Conservation (phyloP, 2,113 vertebrate genomes). For the Corythaeola cristata region DNA sequence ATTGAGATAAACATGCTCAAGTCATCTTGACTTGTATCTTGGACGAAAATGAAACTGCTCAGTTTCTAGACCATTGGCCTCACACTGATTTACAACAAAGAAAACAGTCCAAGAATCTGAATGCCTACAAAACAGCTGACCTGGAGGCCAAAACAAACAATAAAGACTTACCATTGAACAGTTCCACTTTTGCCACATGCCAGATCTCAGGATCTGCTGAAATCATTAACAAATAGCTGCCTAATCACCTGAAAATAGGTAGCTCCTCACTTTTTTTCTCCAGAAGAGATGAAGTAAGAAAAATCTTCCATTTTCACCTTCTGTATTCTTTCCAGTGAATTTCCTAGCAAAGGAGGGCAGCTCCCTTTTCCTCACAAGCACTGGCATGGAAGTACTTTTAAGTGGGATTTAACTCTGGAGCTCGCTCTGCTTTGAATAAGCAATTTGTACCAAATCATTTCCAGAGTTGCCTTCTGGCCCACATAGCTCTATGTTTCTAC, state of each 20-base stretch:
- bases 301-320: background rate
- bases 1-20: background rate
- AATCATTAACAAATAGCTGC: background rate
- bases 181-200: background rate
- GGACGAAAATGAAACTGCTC: background rate
- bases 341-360: background rate
- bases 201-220: background rate
- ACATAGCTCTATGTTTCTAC: background rate
- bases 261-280: background rate
- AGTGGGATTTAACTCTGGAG: background rate
- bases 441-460: fast-evolving
- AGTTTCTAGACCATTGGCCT: background rate
- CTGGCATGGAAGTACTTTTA: background rate
- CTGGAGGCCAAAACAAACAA: background rate
- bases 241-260: background rate
- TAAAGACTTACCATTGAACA: background rate
- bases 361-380: background rate
- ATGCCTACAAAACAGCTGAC: background rate
- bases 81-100: background rate
- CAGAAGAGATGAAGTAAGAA: background rate
- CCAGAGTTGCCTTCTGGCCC: background rate
- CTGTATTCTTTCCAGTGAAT: background rate
- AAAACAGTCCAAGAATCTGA: background rate
- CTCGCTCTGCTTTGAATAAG: background rate
- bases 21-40: background rate